These are phyloP conservation scores for Trematomus bernacchii DNA, from an alignment of 2,797 vertebrate genomes.

Conservation along the genomic window DNA sequence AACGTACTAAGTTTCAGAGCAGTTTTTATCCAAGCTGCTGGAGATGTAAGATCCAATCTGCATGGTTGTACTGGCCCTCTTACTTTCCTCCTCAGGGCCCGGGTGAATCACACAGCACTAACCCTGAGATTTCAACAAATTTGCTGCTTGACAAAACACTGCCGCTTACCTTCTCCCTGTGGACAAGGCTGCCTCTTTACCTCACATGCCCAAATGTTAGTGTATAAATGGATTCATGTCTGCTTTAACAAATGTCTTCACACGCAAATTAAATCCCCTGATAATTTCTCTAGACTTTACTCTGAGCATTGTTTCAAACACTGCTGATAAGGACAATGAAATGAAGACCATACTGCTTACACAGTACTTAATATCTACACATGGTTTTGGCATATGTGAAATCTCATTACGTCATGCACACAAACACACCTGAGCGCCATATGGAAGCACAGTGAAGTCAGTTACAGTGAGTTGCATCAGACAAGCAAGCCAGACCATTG, in stretches of 20 bases:
- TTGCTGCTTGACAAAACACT: conserved; percentile 70
- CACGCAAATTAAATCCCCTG: conserved; percentile 13
- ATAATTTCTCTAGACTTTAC: conserved; percentile 19
- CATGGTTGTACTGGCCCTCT: conserved; percentile 36
- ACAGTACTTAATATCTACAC: conserved; percentile 17
- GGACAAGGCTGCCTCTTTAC: conserved; percentile 48
- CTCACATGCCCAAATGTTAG: conserved; percentile 39
- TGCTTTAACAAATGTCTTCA: conserved; percentile 34
- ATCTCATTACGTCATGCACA: conserved; percentile 23
- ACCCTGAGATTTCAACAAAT: conserved; percentile 66
- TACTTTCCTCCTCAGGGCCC: conserved; percentile 35
- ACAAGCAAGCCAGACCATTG: conserved; percentile 48
- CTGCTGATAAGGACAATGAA: neutral
- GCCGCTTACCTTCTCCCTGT: conserved; percentile 45
- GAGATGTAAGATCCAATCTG: conserved; percentile 44
- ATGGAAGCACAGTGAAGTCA: conserved; percentile 55
- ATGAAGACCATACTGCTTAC: neutral
- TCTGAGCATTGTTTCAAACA: neutral
- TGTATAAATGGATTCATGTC: conserved; percentile 35
- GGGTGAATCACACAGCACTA: conserved; percentile 58
- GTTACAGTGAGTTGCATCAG: conserved; percentile 69
- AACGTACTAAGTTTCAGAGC: conserved; percentile 1
- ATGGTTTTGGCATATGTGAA: conserved; percentile 32
- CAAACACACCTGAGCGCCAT: conserved; percentile 40
- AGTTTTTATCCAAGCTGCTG: conserved; percentile 34